Evolutionary conservation across 2,113 vertebrate genomes (phyloP).

Genomic region (Chionomys nivalis): DNA sequence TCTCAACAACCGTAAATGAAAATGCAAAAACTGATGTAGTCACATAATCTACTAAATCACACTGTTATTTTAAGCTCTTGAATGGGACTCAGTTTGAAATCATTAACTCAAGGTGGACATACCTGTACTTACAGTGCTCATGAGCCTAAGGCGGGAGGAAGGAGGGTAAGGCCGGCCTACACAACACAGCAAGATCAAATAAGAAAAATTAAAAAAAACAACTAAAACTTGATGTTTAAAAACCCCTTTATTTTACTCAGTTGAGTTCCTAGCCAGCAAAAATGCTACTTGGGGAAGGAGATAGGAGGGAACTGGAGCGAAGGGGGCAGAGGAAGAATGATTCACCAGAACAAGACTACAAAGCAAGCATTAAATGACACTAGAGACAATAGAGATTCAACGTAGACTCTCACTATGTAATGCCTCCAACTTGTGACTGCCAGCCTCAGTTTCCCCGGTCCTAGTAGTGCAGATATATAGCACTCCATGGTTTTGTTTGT

Average conservation of each 20-base stretch:
- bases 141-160: neutral
- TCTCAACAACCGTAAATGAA: neutral
- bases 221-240: neutral
- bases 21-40: neutral
- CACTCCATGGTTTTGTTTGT: neutral
- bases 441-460: neutral
- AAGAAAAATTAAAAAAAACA: neutral
- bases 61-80: neutral
- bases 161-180: neutral
- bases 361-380: neutral
- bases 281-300: neutral
- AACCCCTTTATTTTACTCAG: neutral
- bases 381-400: neutral
- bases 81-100: neutral
- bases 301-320: no score
- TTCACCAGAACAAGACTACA: neutral
- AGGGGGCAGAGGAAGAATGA: neutral
- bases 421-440: neutral
- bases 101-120: neutral
- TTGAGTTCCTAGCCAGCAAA: neutral
- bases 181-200: neutral
- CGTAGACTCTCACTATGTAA: neutral
- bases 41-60: neutral
- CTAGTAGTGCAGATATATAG: neutral
- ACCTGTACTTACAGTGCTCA: neutral